A percentile compares a stretch with the other conserved stretches of the same genome.
Evolutionary conservation across 2,888 invertebrate species (phyloP).

Genomic region (Aphidius colemani): DNA sequence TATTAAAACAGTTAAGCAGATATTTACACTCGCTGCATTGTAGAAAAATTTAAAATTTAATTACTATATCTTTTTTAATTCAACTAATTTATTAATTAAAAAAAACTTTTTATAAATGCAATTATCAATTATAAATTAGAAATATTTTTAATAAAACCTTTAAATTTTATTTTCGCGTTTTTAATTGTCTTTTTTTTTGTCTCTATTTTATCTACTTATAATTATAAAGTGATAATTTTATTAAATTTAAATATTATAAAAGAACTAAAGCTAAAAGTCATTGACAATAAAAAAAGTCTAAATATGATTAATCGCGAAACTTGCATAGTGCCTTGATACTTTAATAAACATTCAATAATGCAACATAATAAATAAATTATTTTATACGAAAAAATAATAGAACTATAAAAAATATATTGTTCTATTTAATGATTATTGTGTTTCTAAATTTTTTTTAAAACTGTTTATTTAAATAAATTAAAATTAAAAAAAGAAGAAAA

Average conservation of each 20-base stretch:
- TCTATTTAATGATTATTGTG: not conserved
- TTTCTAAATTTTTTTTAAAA: not conserved
- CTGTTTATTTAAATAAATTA: not conserved
- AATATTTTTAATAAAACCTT: not conserved
- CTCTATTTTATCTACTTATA: not conserved
- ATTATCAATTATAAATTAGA: not conserved
- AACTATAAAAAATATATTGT: not conserved
- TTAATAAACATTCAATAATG: slow-evolving; percentile 40
- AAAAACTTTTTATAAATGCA: not conserved
- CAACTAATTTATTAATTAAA: no score
- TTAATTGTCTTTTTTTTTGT: no score
- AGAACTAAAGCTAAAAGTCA: not conserved
- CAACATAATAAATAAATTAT: slow-evolving; percentile 52
- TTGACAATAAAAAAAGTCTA: not conserved
- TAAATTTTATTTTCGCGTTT: no score
- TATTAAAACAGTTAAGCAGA: no score
- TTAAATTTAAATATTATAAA: not conserved
- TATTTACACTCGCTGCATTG: no score
- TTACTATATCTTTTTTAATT: no score
- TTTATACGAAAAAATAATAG: slow-evolving; percentile 43
- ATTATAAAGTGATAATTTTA: not conserved
- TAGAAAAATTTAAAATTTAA: no score
- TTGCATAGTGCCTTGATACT: slow-evolving; percentile 54
- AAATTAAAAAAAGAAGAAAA: not conserved
- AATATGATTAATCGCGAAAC: not conserved